Evolutionary conservation across 2,797 vertebrate genomes (phyloP).

Genomic region (Adrianichthys oophorus): DNA sequence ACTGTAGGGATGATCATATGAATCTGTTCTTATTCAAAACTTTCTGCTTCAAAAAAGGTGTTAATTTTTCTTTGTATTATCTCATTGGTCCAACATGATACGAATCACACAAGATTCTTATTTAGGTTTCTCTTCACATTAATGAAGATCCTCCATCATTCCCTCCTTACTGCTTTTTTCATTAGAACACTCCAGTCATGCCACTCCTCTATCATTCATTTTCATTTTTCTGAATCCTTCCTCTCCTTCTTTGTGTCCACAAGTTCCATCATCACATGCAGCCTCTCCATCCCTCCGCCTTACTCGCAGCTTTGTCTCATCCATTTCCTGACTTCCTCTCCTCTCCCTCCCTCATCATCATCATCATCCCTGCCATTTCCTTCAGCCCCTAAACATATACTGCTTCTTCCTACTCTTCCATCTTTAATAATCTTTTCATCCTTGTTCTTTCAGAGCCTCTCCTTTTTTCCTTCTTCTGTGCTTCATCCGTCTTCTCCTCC

Average conservation of each 20-base stretch:
- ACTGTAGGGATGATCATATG: conserved; percentile 13
- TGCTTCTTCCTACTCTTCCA: conserved; percentile 43
- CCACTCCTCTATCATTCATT: conserved; percentile 66
- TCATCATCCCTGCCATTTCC: conserved; percentile 56
- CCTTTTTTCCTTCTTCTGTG: conserved; percentile 35
- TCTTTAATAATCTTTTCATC: conserved; percentile 40
- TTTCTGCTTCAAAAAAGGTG: conserved; percentile 32
- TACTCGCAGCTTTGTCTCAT: conserved; percentile 63
- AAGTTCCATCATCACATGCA: conserved; percentile 66
- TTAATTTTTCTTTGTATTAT: conserved; percentile 52
- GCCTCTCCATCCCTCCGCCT: conserved; percentile 43
- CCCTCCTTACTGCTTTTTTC: conserved; percentile 56
- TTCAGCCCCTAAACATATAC: conserved; percentile 46
- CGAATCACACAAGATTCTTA: conserved; percentile 30
- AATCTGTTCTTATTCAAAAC: conserved; percentile 36
- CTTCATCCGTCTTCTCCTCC: conserved; percentile 64
- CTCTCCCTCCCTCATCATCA: conserved; percentile 47
- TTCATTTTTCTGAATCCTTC: conserved; percentile 61
- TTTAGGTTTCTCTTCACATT: conserved; percentile 39
- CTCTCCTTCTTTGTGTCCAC: conserved; percentile 57
- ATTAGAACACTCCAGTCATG: conserved; percentile 73
- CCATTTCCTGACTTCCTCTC: conserved; percentile 68
- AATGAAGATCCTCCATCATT: conserved; percentile 54
- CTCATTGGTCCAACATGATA: conserved; percentile 33
- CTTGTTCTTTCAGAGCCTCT: conserved; percentile 31